Evolutionary conservation across 2,797 vertebrate genomes (phyloP).

Genomic region (Thripadectes ignobilis): DNA sequence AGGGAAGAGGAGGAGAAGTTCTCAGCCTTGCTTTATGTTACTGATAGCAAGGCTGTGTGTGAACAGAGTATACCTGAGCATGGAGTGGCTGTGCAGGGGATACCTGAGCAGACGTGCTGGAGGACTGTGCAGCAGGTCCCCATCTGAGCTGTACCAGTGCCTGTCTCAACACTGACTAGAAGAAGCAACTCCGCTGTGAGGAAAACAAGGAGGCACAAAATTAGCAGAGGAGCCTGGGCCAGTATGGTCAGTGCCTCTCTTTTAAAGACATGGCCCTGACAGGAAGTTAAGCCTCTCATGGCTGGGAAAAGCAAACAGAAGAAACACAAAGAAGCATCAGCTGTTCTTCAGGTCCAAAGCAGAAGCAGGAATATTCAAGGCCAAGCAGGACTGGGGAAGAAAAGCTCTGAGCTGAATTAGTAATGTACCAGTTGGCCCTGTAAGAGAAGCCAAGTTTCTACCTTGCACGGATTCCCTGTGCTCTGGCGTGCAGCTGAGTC

Average conservation of each 20-base stretch:
- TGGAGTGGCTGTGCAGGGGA: not conserved
- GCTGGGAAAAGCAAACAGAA: not conserved
- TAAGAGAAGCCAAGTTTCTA: slow-evolving; percentile 48
- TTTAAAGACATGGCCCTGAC: not conserved
- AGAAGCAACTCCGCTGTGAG: not conserved
- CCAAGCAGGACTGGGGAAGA: not conserved
- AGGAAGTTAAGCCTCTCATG: not conserved
- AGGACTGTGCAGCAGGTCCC: not conserved
- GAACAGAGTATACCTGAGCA: not conserved
- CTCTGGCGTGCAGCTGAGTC: slow-evolving; percentile 72
- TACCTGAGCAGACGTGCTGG: not conserved
- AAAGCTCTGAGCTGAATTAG: slow-evolving; percentile 4
- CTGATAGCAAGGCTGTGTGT: not conserved
- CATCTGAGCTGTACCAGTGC: not conserved
- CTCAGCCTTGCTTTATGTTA: not conserved
- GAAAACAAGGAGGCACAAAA: not conserved
- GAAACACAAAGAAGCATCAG: not conserved
- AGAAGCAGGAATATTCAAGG: not conserved
- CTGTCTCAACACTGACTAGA: not conserved
- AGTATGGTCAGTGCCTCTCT: not conserved
- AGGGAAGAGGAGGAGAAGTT: not conserved
- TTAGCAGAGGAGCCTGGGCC: not conserved
- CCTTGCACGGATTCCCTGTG: slow-evolving; percentile 46
- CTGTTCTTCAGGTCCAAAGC: not conserved
- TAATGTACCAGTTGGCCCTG: not conserved